Base-by-base conservation (phyloP, 2,113 vertebrate genomes). In the Bambusicola thoracicus region DNA sequence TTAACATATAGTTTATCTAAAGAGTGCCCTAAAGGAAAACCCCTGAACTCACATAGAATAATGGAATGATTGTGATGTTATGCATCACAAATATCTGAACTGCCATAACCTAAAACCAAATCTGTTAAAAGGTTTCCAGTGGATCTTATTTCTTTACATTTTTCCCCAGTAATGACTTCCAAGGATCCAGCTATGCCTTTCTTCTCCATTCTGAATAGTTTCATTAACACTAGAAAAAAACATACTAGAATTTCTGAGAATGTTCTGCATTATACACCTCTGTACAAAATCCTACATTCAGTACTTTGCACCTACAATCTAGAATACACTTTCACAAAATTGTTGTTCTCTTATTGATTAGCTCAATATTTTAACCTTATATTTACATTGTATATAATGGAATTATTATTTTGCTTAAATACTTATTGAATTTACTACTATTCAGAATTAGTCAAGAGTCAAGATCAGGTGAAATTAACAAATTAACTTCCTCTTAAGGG, bases 11-110 rank as follows among this genome's bases (percentile, higher is more conserved):
- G 2, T 58, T 89, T 61, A 72, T 29, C 10, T 68, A 63, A 79
- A 36, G 4, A 1, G 8, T 38, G 4, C 2, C 19, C 18, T 30
- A 30, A 25, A 69, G 6, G 7, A 9, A 13, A 59, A 38, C 34
- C 12, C 4, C 5, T 2, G 0, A 72, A 69, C 24, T 77, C 5
- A 13, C 1, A 40, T 1, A 3, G 2, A 8, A 48, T 36, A 76
- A n/a, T 7, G 14, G 4, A 92, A 74, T 40, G 61, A 4, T 13
- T 48, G 2, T 36, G 30, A 53, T 74, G 8, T 75, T 48, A n/a
- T 44, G 4, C 16, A 56, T 30, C 18, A 22, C 11, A 56, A 56
- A 68, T 51, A 63, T n/a, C 4, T 43, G 3, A 24, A 36, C 3
- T 36, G 12, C 7, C 41, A 2, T 43, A 67, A 83, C 1, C 1